A percentile compares a stretch with the other conserved stretches of the same genome.
Evolutionary conservation across 2,113 vertebrate genomes (phyloP).

Genomic region (Gasterosteus aculeatus): DNA sequence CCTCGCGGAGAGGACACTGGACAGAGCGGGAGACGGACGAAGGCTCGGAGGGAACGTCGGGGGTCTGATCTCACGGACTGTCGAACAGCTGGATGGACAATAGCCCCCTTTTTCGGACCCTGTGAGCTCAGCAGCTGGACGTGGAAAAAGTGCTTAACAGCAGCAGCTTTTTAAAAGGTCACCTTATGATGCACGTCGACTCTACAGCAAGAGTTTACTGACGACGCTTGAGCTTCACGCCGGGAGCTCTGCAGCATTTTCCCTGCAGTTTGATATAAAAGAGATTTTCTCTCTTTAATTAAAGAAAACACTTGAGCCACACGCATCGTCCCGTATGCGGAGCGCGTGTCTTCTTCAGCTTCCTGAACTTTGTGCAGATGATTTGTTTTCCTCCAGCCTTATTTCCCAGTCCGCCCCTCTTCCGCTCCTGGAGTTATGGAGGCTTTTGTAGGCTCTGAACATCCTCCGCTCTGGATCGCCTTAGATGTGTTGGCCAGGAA

Average conservation of each 20-base stretch:
- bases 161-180: slow-evolving; percentile 29
- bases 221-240: not conserved
- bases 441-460: slow-evolving; percentile 44
- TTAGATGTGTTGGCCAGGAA: slow-evolving; percentile 21
- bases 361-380: slow-evolving; percentile 36
- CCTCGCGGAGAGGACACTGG: slow-evolving; percentile 52
- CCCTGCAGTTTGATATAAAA: not conserved
- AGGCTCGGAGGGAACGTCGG: slow-evolving; percentile 15
- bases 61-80: slow-evolving; percentile 34
- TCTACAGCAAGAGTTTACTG: slow-evolving; percentile 2
- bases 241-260: slow-evolving; percentile 26
- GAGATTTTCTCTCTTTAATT: slow-evolving; percentile 2
- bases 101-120: slow-evolving; percentile 5
- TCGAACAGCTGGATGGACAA: slow-evolving; percentile 46
- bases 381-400: slow-evolving; percentile 40
- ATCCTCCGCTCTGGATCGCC: slow-evolving; percentile 26
- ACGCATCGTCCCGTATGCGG: slow-evolving; percentile 13
- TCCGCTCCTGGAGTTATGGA: slow-evolving; percentile 42
- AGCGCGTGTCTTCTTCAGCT: slow-evolving; percentile 26
- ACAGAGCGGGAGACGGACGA: slow-evolving; percentile 30
- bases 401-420: slow-evolving; percentile 25
- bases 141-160: slow-evolving; percentile 16
- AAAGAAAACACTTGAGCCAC: slow-evolving; percentile 21
- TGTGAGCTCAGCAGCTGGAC: not conserved
- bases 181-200: not conserved